A percentile compares a stretch with the other conserved stretches of the same genome.
These are phyloP conservation scores for Euthynnus affinis DNA, from an alignment of 2,797 vertebrate genomes.

Conservation along the genomic window DNA sequence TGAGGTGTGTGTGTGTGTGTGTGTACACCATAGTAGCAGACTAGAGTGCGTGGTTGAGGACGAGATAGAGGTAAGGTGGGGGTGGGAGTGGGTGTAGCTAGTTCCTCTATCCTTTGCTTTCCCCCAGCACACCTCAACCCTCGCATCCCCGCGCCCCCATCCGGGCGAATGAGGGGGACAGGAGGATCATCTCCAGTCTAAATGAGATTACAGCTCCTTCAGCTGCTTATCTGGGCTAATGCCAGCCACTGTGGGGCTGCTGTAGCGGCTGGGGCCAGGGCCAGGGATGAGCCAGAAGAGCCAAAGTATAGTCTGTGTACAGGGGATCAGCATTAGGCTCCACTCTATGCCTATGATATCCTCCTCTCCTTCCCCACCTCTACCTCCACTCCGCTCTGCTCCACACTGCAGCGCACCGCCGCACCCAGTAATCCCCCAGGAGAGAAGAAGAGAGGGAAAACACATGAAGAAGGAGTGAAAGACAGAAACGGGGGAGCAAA, in stretches of 20 bases:
- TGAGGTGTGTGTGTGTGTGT: constrained; percentile 82
- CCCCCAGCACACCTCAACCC: constrained; percentile 88
- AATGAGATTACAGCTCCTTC: constrained; percentile 99
- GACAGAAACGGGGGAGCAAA: constrained; percentile 64
- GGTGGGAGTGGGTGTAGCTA: constrained; percentile 29
- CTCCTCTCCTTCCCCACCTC: constrained; percentile 66
- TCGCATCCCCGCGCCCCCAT: constrained; percentile 89
- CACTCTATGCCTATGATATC: constrained; percentile 78
- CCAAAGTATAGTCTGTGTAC: constrained; percentile 92
- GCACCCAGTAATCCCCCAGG: constrained; percentile 83
- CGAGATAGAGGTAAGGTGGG: constrained; percentile 71
- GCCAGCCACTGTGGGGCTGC: constrained; percentile 94
- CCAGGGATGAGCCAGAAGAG: constrained; percentile 80
- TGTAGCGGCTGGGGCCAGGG: constrained; percentile 72
- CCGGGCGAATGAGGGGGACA: constrained; percentile 91
- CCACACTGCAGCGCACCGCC: constrained; percentile 74
- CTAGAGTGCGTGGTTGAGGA: constrained; percentile 42
- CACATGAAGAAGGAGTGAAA: constrained; percentile 74
- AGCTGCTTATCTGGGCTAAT: constrained; percentile 99
- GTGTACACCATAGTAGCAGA: constrained; percentile 48
- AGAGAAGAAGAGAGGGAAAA: constrained; percentile 72
- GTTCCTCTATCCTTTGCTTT: constrained; percentile 87
- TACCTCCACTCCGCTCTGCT: constrained; percentile 61
- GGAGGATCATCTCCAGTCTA: constrained; percentile 99
- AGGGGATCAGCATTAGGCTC: constrained; percentile 94